Conservation (phyloP, 2,888 invertebrate genomes). For the Leucoma salicis region DNA sequence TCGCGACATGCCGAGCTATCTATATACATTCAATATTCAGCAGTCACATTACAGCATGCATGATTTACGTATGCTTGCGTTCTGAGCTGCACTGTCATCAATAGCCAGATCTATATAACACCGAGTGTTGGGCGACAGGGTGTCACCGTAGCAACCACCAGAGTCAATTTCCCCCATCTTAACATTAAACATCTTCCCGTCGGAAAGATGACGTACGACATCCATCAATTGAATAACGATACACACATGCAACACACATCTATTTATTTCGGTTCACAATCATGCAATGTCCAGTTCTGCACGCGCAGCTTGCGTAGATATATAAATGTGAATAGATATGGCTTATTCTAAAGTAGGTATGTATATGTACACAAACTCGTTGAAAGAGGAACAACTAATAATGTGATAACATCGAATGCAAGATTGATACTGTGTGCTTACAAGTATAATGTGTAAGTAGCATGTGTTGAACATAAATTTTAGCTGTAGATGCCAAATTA, state of each 20-base stretch:
- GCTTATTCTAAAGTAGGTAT: conserved; percentile 42
- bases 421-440: conserved; percentile 62
- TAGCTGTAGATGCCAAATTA: conserved; percentile 52
- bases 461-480: conserved; percentile 50
- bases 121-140: conserved; percentile 68
- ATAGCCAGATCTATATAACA: conserved; percentile 66
- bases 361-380: conserved; percentile 63
- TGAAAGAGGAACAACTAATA: conserved; percentile 52
- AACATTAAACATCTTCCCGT: conserved; percentile 73
- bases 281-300: conserved; percentile 67
- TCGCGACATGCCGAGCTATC: conserved; percentile 64
- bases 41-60: conserved; percentile 46
- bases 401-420: conserved; percentile 68
- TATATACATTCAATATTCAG: conserved; percentile 53
- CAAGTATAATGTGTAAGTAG: conserved; percentile 61
- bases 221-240: conserved; percentile 63
- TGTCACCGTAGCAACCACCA: conserved; percentile 67
- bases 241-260: conserved; percentile 82
- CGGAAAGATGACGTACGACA: conserved; percentile 79
- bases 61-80: conserved; percentile 33
- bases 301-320: conserved; percentile 39
- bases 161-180: conserved; percentile 79
- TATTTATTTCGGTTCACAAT: conserved; percentile 71
- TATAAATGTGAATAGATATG: conserved; percentile 40
- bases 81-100: conserved; percentile 30